Percentiles rank a stretch among this genome's conserved stretches.
These are phyloP conservation scores for Xiphydria camelus DNA, from an alignment of 2,888 invertebrate species.

Conservation along the genomic window DNA sequence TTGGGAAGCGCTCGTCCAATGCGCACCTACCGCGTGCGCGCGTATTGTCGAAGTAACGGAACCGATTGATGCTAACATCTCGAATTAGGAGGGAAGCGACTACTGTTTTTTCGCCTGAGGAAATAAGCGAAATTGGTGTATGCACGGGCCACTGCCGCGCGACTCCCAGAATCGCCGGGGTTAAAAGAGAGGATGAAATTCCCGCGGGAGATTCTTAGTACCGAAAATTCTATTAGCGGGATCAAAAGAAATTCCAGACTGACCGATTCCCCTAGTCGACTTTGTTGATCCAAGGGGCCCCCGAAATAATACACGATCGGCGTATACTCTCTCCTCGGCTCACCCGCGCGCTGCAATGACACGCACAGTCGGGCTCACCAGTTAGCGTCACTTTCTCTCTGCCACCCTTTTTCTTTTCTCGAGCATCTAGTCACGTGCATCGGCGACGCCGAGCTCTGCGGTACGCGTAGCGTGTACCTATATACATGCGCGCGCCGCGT, in stretches of 20 bases:
- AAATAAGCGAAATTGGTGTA: too few relatives aligned
- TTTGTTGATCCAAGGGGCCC: constrained; percentile 31
- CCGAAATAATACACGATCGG: constrained; percentile 30
- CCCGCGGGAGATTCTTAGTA: too few relatives aligned
- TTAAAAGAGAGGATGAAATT: too few relatives aligned
- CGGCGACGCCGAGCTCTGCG: constrained; percentile 8
- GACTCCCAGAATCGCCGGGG: too few relatives aligned
- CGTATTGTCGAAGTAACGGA: too few relatives aligned
- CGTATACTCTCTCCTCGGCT: constrained; percentile 5
- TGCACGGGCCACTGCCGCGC: too few relatives aligned
- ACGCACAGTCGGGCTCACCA: constrained; percentile 33
- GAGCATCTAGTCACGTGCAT: constrained; percentile 4
- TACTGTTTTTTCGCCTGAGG: too few relatives aligned
- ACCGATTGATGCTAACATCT: too few relatives aligned
- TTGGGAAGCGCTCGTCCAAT: too few relatives aligned
- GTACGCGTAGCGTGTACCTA: too few relatives aligned
- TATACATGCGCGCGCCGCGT: background rate
- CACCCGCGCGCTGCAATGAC: constrained; percentile 32
- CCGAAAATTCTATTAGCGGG: constrained; percentile 35
- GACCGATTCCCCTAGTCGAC: constrained; percentile 33
- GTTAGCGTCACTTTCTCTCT: constrained; percentile 17
- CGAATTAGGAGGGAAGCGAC: too few relatives aligned
- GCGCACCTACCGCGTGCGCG: too few relatives aligned
- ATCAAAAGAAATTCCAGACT: constrained; percentile 36
- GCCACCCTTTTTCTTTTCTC: constrained; percentile 16